Base-by-base conservation (phyloP, 2,888 invertebrate genomes). In the Polydrusus tereticollis region DNA sequence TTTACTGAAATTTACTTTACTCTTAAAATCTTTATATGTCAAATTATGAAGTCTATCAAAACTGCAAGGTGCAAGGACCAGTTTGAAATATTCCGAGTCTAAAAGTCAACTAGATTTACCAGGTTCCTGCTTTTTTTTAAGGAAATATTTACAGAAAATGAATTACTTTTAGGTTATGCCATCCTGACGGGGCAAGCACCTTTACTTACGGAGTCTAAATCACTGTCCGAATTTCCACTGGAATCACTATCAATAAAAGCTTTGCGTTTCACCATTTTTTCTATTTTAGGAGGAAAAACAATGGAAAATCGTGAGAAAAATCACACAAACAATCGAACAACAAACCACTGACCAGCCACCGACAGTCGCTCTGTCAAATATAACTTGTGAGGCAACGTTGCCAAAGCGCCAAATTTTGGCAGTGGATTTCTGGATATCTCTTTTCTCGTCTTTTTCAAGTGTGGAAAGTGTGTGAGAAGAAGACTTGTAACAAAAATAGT, bases 231-330 rank as follows among this genome's bases (percentile, higher is more conserved):
- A 79, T 91, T 92, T 85, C 93, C 93, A 85, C 93, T 94, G 70
- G 92, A 92, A 84, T 94, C 94, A 20, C 94, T 93, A 84, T 95
- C 94, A 79, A 94, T 92, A 75, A 94, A 87, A 43, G 93, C 92
- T 83, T 94, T 94, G 78, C 95, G 89, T 87, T 95, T 95, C 79
- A 91, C 94, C 94, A 95, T 95, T 86, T 83, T 86, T 23, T 23
- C 16, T 23, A 12, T 20, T 21, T 50, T 21, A 8, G n/a, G 36
- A 64, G 1, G 20, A 33, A 52, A 64, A 36, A 52, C 57, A 57
- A 33, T 0, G 21, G 12, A 1, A 67, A 67, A 67, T 45, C 50
- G 33, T 50, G 36, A 66, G 18, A 14, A 57, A 33, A 67, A 67
- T 57, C 58, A 50, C 36, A 16, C 21, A 50, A 67, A 67, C 59